A percentile compares a stretch with the other conserved stretches of the same genome.
phyloP scores from a whole-genome alignment of 2,888 invertebrate genomes.

The Melieria omissa region DNA sequence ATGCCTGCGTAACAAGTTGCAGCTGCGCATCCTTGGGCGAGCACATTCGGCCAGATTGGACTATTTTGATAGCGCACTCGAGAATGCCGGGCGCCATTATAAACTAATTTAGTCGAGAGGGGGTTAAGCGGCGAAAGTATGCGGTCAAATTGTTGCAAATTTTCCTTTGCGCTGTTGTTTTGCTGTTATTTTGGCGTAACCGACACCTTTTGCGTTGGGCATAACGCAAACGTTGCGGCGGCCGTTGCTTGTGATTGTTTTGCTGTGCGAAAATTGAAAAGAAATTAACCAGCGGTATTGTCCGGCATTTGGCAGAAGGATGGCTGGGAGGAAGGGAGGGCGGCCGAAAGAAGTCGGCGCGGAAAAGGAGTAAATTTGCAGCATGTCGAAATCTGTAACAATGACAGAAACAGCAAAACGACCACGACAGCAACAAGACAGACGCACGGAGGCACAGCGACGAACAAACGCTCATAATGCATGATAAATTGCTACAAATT shows the following conservation, averaged over 20 bases:
- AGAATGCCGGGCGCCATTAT: conserved; percentile 21
- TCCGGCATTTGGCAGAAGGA: background rate
- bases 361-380: background rate
- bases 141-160: conserved; percentile 27
- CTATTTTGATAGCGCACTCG: conserved; percentile 18
- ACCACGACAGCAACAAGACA: too few species aligned
- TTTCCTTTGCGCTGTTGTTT: background rate
- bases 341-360: background rate
- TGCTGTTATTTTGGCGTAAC: conserved; percentile 4
- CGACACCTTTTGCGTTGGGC: background rate
- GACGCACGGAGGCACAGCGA: too few species aligned
- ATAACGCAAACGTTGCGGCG: background rate
- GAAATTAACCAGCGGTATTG: background rate
- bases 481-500: too few species aligned
- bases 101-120: conserved; percentile 20
- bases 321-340: too few species aligned
- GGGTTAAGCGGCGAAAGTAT: conserved; percentile 7
- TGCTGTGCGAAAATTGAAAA: conserved; percentile 1
- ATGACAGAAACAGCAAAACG: too few species aligned
- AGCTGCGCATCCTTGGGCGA: background rate
- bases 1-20: conserved; percentile 25
- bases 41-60: background rate
- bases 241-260: background rate
- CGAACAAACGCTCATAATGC: too few species aligned
- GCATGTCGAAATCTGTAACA: background rate